phyloP scores from a whole-genome alignment of 2,797 vertebrate species.

The Scolopax bukidnonensis region DNA sequence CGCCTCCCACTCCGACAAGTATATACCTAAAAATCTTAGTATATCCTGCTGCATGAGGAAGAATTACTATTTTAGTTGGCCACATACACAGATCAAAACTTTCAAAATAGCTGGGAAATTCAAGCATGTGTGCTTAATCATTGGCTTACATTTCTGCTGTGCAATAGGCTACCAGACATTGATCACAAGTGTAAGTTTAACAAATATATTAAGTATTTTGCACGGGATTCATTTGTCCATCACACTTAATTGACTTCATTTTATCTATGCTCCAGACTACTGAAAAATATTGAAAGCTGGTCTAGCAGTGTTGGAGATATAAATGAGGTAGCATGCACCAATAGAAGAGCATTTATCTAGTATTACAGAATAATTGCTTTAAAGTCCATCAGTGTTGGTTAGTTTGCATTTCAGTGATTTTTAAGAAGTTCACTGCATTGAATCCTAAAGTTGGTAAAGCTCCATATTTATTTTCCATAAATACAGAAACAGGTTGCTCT shows the following conservation, averaged over 20 bases:
- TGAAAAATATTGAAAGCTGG: neutral
- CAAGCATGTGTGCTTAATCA: neutral
- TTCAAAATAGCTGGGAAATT: neutral
- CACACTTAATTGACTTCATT: fast-evolving
- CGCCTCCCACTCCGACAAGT: no score
- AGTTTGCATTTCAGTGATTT: neutral
- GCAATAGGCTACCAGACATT: neutral
- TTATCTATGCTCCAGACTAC: neutral
- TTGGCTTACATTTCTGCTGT: neutral
- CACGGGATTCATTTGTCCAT: neutral
- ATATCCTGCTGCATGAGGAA: neutral
- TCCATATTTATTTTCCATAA: neutral
- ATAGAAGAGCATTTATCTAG: neutral
- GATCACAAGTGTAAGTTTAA: neutral
- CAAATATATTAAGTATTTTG: neutral
- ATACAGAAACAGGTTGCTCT: neutral
- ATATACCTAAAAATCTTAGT: neutral
- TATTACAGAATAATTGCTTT: neutral
- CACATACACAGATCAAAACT: neutral
- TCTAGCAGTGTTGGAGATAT: neutral
- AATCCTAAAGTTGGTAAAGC: neutral
- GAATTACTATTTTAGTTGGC: neutral
- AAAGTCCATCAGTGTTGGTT: neutral
- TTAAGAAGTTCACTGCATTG: neutral
- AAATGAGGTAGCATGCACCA: neutral